These are phyloP conservation scores for Geotrypetes seraphini DNA, from an alignment of 2,797 vertebrate genomes.

Conservation along the genomic window DNA sequence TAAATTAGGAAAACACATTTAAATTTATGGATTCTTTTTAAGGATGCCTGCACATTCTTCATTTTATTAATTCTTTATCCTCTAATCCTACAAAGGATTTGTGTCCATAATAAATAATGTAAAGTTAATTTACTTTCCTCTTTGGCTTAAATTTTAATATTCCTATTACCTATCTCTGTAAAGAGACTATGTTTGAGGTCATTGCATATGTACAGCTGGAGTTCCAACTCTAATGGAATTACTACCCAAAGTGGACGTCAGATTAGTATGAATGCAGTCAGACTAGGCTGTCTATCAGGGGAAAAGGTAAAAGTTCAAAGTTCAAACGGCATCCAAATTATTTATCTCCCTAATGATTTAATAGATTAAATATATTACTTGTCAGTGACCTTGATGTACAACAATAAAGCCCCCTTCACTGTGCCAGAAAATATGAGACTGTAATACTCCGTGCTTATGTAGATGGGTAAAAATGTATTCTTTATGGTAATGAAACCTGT, in stretches of 20 bases:
- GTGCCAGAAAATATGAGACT: conserved; percentile 37
- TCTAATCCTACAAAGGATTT: conserved; percentile 46
- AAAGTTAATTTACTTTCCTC: conserved; percentile 50
- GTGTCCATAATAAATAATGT: conserved; percentile 50
- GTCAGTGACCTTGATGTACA: conserved; percentile 75
- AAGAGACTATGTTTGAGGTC: conserved; percentile 50
- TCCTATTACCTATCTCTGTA: conserved; percentile 47
- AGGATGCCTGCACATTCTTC: conserved; percentile 19
- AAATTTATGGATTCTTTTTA: conserved; percentile 25
- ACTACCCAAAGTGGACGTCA: conserved; percentile 21
- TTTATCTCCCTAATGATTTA: conserved; percentile 93
- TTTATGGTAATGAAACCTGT: conserved; percentile 59
- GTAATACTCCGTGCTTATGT: conserved; percentile 41
- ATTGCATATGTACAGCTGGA: conserved; percentile 64
- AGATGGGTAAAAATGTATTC: conserved; percentile 44
- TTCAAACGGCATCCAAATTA: conserved; percentile 79
- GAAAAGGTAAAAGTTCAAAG: conserved; percentile 85
- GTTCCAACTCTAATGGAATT: conserved; percentile 75
- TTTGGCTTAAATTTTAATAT: conserved; percentile 58
- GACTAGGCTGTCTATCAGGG: conserved; percentile 60
- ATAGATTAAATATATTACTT: conserved; percentile 73
- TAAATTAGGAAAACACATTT: conserved; percentile 12
- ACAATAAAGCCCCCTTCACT: conserved; percentile 48
- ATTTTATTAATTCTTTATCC: conserved; percentile 44
- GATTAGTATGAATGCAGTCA: conserved; percentile 42